Conservation (phyloP, 2,113 vertebrate genomes). For the Tylochromis polylepis region DNA sequence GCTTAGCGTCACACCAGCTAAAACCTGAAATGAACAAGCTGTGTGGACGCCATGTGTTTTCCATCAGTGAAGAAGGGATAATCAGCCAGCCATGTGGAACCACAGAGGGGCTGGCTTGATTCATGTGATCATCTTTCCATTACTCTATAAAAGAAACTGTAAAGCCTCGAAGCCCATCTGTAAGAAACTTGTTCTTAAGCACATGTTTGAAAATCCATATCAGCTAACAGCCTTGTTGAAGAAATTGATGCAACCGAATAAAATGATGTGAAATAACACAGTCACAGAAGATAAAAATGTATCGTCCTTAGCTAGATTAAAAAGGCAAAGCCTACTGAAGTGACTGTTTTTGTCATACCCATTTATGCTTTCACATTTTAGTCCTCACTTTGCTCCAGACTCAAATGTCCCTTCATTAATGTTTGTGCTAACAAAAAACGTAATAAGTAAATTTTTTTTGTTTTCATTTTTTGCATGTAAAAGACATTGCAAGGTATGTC, state of each 20-base stretch:
- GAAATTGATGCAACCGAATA: neutral
- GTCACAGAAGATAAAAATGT: neutral
- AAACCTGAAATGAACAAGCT: constrained; percentile 55
- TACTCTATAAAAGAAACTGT: constrained; percentile 52
- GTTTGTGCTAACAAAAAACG: neutral
- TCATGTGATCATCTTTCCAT: constrained; percentile 57
- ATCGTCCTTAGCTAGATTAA: neutral
- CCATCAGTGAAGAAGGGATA: constrained; percentile 52
- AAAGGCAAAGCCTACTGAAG: neutral
- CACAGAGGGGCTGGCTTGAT: constrained; percentile 43
- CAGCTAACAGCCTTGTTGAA: neutral
- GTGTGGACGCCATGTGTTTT: constrained; percentile 61
- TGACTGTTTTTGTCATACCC: neutral
- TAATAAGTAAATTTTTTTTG: no score
- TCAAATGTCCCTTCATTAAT: neutral
- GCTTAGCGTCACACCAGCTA: constrained; percentile 12
- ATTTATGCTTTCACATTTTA: neutral
- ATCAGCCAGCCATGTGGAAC: constrained; percentile 63
- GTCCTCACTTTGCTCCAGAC: neutral
- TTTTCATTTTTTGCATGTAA: no score
- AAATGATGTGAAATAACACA: neutral
- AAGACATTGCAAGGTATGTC: neutral
- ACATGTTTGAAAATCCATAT: constrained; percentile 12
- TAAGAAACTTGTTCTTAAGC: constrained; percentile 1
- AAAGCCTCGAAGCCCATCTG: constrained; percentile 14